Evolutionary conservation across 2,113 vertebrate species (phyloP).

Genomic region (Malurus elegans): DNA sequence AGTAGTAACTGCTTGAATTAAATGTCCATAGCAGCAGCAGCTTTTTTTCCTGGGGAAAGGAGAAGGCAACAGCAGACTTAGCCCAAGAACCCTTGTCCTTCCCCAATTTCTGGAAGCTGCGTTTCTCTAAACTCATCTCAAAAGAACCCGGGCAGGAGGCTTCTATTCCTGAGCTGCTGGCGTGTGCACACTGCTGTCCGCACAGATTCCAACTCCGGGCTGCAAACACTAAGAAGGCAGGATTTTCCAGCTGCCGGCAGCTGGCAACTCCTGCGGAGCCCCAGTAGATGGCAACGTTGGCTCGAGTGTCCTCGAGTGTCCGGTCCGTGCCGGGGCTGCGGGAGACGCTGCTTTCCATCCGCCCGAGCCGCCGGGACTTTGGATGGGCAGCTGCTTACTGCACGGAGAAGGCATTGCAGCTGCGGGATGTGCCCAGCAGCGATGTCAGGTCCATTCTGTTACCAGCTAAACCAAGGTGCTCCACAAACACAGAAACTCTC

Average conservation of each 20-base stretch:
- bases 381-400: neutral
- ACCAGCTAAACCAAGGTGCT: neutral
- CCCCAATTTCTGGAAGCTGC: neutral
- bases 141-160: neutral
- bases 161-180: no score
- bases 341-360: rapidly evolving
- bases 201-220: rapidly evolving
- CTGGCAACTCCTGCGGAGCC: neutral
- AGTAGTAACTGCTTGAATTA: neutral
- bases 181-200: rapidly evolving
- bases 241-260: rapidly evolving
- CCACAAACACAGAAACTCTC: neutral
- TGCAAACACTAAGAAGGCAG: rapidly evolving
- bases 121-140: neutral
- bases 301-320: neutral
- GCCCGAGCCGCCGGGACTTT: rapidly evolving
- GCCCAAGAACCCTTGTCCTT: neutral
- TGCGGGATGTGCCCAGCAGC: rapidly evolving
- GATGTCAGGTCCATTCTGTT: neutral
- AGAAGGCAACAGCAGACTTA: neutral
- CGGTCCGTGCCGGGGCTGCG: rapidly evolving
- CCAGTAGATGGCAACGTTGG: conserved; percentile 55
- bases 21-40: no score
- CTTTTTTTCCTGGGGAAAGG: neutral
- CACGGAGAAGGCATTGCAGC: rapidly evolving